Evolutionary conservation across 2,797 vertebrate species (phyloP).

Genomic region (Thripadectes ignobilis): DNA sequence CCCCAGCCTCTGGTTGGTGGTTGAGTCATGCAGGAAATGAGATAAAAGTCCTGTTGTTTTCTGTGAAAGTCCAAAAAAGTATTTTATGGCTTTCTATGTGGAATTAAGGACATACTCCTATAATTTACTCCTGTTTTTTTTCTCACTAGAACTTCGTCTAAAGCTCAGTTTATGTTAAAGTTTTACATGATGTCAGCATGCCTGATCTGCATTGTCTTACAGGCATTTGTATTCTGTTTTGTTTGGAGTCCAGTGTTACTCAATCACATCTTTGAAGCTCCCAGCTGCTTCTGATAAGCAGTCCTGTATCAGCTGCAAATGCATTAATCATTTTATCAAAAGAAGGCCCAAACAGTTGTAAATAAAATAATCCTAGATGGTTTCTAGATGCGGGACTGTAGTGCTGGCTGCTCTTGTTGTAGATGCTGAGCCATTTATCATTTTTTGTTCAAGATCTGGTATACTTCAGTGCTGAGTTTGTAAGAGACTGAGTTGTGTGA

Average conservation of each 20-base stretch:
- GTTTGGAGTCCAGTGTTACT: background rate
- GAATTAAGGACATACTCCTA: background rate
- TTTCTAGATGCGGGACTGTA: background rate
- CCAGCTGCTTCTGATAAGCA: background rate
- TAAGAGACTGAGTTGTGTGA: background rate
- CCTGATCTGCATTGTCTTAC: background rate
- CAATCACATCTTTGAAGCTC: background rate
- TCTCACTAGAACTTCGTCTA: background rate
- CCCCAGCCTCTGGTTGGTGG: accelerated
- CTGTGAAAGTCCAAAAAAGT: background rate
- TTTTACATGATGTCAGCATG: background rate
- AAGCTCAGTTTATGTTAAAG: background rate
- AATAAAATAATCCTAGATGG: background rate
- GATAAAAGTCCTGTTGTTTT: background rate
- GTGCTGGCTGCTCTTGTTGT: background rate
- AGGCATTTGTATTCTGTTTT: background rate
- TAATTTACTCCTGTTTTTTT: background rate
- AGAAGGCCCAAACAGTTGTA: background rate
- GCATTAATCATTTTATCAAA: conserved; percentile 6
- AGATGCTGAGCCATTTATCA: background rate
- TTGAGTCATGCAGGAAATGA: background rate
- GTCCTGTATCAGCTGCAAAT: background rate
- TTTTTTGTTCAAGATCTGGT: background rate
- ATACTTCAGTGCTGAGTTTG: background rate
- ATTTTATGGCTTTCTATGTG: background rate